A percentile compares a stretch with the other conserved stretches of the same genome.
Evolutionary conservation across 2,888 invertebrate genomes (phyloP).

Genomic region (Hydraecia micacea): DNA sequence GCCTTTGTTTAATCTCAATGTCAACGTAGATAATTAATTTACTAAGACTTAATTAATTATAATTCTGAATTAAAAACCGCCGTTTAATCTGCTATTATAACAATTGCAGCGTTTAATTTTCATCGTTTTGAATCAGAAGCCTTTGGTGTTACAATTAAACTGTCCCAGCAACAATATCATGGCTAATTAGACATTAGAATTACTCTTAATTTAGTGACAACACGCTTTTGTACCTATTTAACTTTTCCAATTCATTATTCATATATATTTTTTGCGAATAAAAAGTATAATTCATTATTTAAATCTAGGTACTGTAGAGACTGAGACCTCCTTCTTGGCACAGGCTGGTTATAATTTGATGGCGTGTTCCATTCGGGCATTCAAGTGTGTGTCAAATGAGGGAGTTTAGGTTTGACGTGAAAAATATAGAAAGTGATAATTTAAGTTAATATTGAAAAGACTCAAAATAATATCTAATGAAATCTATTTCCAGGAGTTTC

Average conservation of each 20-base stretch:
- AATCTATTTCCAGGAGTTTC: too few species aligned
- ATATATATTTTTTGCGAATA: neutral
- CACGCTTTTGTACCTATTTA: neutral
- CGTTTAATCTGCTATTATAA: neutral
- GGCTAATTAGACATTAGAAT: neutral
- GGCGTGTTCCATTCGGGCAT: too few species aligned
- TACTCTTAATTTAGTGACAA: neutral
- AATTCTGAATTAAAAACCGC: conserved; percentile 4
- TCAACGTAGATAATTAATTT: conserved; percentile 11
- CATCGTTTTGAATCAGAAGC: neutral
- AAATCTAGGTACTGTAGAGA: neutral
- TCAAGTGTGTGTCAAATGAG: too few species aligned
- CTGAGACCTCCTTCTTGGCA: too few species aligned
- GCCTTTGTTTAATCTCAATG: conserved; percentile 18
- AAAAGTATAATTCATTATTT: neutral
- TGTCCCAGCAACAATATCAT: neutral
- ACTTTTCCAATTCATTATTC: neutral
- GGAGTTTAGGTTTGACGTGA: too few species aligned
- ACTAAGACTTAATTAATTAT: neutral
- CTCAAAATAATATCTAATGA: too few species aligned
- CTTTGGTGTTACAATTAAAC: conserved; percentile 28
- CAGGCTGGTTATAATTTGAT: too few species aligned
- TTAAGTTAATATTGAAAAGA: too few species aligned
- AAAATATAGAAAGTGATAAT: too few species aligned
- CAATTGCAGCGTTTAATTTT: conserved; percentile 11